These are phyloP conservation scores for Tychaedon coryphoeus DNA, from an alignment of 2,113 vertebrate genomes.

Conservation along the genomic window DNA sequence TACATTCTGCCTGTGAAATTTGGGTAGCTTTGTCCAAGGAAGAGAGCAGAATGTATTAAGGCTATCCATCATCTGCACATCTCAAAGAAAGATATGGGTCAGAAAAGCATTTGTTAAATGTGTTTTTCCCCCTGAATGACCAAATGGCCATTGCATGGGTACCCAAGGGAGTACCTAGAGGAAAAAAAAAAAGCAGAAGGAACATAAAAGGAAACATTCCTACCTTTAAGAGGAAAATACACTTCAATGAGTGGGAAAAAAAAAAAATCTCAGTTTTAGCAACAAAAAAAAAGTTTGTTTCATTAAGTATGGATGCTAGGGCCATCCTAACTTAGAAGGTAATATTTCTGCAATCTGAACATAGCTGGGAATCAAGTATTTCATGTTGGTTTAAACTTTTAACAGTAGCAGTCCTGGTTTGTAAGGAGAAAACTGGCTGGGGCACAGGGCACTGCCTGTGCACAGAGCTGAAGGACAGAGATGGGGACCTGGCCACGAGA, in stretches of 20 bases:
- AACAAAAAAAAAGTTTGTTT: neutral
- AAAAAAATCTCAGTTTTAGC: neutral
- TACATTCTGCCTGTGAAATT: conserved; percentile 46
- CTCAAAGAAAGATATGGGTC: conserved; percentile 61
- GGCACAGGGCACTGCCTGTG: neutral
- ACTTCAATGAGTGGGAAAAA: neutral
- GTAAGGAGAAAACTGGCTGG: neutral
- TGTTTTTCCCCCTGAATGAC: conserved; percentile 63
- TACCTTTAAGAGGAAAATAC: conserved; percentile 36
- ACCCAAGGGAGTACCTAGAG: conserved; percentile 47
- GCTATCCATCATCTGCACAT: neutral
- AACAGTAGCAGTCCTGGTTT: neutral
- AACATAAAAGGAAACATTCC: conserved; percentile 56
- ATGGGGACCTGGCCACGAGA: neutral
- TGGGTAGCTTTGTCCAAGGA: conserved; percentile 53
- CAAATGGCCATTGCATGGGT: conserved; percentile 45
- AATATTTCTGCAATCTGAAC: neutral
- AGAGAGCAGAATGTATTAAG: conserved; percentile 51
- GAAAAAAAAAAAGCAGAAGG: neutral
- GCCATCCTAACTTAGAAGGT: neutral
- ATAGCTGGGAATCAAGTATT: neutral
- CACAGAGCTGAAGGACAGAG: neutral
- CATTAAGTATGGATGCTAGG: neutral
- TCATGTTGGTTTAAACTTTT: neutral
- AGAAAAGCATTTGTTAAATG: conserved; percentile 68